Base-by-base conservation (phyloP, 1,140 invertebrate species). In the Saxidomus purpurata region DNA sequence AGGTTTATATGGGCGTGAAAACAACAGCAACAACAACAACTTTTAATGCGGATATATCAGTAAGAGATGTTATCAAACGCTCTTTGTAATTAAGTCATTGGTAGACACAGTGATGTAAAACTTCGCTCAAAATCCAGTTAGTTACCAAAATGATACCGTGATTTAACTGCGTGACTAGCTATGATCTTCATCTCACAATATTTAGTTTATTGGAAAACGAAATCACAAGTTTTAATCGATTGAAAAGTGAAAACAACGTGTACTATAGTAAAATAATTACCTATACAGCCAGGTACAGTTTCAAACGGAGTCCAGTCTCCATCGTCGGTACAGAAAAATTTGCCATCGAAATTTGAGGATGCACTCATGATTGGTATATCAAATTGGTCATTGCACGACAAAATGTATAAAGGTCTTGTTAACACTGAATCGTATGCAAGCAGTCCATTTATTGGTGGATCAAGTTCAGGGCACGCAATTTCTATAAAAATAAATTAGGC, bases 291-390 rank as follows among this genome's bases (percentile, higher is more conserved):
- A 22, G 87, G 87, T 59, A 67, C 59, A 17, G 40, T 13, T 25
- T 88, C 63, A n/a, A 71, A 19, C 11, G 87, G 87, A 36, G 15
- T 63, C 87, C 87, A 88, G 2, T 34, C 19, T n/a, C 76, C 77
- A 55, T 38, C 52, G 43, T 88, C 87, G 36, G 25, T 38, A 49
- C 87, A 88, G 31, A 52, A 69, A 17, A 81, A 34, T 22, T 15
- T 13, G 15, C 87, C 87, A 28, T 61, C 52, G 71, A 81, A 88
- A 22, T 55, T 36, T 40, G 61, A 22, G 17, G n/a, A n/a, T n/a
- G n/a, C n/a, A n/a, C 43, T 25, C 49, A 79, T 49, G 8, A 0
- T 0, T 17, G 87, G 31, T 9, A 81, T 69, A 31, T 80, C 77
- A n/a, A 36, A 81, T 31, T 67, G 43, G 6, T 47, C 34, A 34